Evolutionary conservation across 1,140 invertebrate species (phyloP), one percentile per base, ranked within the genome.

Genomic region (Proctacanthus coquilletti): DNA sequence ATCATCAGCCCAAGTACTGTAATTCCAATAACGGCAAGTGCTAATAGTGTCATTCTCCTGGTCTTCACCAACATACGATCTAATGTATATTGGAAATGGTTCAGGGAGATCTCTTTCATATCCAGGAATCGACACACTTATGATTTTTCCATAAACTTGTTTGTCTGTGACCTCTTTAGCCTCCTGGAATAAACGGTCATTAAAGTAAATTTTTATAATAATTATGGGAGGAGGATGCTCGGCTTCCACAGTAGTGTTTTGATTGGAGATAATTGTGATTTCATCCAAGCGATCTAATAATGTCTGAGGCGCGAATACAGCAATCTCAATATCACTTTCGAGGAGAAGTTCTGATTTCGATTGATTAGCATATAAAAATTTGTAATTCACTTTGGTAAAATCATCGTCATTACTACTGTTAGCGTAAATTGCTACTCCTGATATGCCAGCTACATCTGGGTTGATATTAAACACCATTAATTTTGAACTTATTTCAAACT

Each of bases 21-120:
- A 71, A 49, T 74, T 66, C 72, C 72, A 75, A 55, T 66, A 74
- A 6, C 61, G 63, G 51, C 72, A 75, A 21, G 46, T 38, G 34
- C 48, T 43, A 19, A 37, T 38, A 11, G 25, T 33, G 27, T 38
- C 42, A 23, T 47, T 31, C 17, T 36, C 49, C 3, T 49, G 39
- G 11, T 3, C 21, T 18, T 33, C 8, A 39, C 29, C 41, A 3
- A 18, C 6, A 13, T 1, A 17, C 15, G 17, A 14, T 27, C 61
- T 47, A 43, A 55, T 62, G 27, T 68, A 65, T 14, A 73, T 37
- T 6, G 68, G 62, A 30, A 74, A 45, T 8, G 63, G 49, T 42
- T 56, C 44, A 23, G 63, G 50, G 18, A 73, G 58, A 51, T 68
- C 65, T 2, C 53, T 46, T 27, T 57, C 57, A 45, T 62, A 65